phyloP scores from a whole-genome alignment of 2,888 invertebrate species.

The Agonopterix alstromeriana region DNA sequence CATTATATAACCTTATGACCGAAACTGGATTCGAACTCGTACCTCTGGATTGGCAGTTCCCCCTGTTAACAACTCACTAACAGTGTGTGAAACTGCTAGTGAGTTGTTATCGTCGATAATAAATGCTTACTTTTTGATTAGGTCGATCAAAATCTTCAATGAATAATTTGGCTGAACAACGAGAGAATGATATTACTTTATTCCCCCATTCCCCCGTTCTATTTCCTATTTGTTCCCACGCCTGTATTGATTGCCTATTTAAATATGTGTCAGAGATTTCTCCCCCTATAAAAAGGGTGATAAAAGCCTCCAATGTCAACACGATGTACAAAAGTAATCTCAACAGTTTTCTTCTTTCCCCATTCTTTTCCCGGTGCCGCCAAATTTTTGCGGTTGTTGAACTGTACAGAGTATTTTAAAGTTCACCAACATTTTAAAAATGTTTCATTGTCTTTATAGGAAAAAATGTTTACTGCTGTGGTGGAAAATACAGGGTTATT shows the following conservation, averaged over 20 bases:
- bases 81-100: too few species aligned
- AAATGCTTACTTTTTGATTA: too few species aligned
- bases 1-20: too few species aligned
- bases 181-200: not conserved
- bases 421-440: not conserved
- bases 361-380: slow-evolving; percentile 20
- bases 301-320: slow-evolving; percentile 73
- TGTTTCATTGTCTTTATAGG: too few species aligned
- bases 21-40: too few species aligned
- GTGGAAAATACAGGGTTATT: too few species aligned
- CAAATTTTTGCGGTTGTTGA: slow-evolving; percentile 17
- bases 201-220: slow-evolving; percentile 30
- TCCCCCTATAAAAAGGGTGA: slow-evolving; percentile 64
- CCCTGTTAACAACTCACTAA: too few species aligned
- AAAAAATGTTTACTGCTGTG: too few species aligned
- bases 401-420: not conserved
- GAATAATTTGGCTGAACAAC: too few species aligned
- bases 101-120: too few species aligned
- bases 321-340: slow-evolving; percentile 67
- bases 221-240: slow-evolving; percentile 46
- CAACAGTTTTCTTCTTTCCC: slow-evolving; percentile 43
- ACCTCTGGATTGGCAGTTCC: too few species aligned
- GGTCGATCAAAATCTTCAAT: too few species aligned
- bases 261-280: slow-evolving; percentile 72
- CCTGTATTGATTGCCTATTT: slow-evolving; percentile 67